Base-by-base conservation (phyloP, 2,113 vertebrate genomes). In the Capreolus pygargus region DNA sequence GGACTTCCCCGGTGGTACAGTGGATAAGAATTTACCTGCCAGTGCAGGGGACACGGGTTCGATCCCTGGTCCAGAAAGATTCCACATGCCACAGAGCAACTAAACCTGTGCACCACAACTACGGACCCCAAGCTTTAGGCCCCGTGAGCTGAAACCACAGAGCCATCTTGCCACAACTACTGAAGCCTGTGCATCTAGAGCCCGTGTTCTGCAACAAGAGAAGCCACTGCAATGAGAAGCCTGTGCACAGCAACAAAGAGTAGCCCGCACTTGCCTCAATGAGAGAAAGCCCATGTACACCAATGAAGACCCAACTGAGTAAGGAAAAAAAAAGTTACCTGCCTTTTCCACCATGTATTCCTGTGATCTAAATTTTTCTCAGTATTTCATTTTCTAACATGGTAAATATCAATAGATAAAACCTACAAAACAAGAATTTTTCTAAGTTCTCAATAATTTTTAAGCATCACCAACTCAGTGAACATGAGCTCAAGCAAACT, bases 361-460 rank as follows among this genome's bases (percentile, higher is more conserved):
- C 16, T 7, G 9, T 58, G n/a, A 74, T 76, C 91, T n/a, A 92
- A 92, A 84, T 16, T 55, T 55, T 64, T 39, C 39, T 89, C 23
- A 84, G 67, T 23, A 47, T 64, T 95, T 91, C 36, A 64, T 79
- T 85, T 89, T 64, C 43, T 52, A 67, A 82, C 58, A 16, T 43
- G 6, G 76, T 82, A 74, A 83, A 82, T 58, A 58, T 60, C n/a
- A 92, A 21, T 52, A 93, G 79, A 52, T 43, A 85, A 50, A 79
- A 82, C 43, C 36, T 50, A 12, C 16, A 60, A 90, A 87, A 64
- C 39, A 10, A 57, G 28, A 76, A 45, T 19, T n/a, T 45, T 70
- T 52, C 45, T 60, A 28, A 36, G 14, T 45, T 89, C 55, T 89
- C 16, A 85, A 15, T 67, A 81, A 60, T 97, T 93, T 81, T 97